These are phyloP conservation scores for Andrena dorsata DNA, from an alignment of 2,888 invertebrate species.

Conservation along the genomic window DNA sequence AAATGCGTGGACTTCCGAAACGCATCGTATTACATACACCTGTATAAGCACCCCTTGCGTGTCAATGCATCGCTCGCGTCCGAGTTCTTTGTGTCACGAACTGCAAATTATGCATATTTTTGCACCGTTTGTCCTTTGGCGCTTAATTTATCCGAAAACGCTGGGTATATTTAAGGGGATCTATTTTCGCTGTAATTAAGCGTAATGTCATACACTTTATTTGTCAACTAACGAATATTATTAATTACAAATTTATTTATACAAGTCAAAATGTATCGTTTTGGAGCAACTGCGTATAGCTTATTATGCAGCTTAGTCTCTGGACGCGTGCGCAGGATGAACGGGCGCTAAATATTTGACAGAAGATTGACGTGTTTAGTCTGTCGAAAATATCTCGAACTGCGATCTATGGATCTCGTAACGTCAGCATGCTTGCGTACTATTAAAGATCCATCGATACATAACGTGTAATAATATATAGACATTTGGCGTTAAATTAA, in stretches of 20 bases:
- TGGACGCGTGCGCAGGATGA: background rate
- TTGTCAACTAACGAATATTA: too few relatives aligned
- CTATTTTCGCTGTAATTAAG: background rate
- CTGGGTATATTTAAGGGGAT: background rate
- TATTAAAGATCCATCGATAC: background rate
- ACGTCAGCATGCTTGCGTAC: background rate
- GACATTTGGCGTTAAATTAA: background rate
- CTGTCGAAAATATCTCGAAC: conserved; percentile 26
- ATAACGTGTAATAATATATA: background rate
- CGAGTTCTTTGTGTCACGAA: conserved; percentile 6
- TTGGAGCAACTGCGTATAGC: background rate
- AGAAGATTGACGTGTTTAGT: conserved; percentile 33
- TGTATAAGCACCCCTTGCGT: conserved; percentile 38
- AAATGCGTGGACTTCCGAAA: conserved; percentile 66
- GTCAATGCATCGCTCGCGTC: conserved; percentile 42
- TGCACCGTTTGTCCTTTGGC: background rate
- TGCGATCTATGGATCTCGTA: conserved; percentile 18
- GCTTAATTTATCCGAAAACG: background rate
- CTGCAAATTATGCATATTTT: conserved; percentile 8
- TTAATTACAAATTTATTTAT: too few relatives aligned
- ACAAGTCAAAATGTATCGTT: background rate
- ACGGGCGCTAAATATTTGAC: conserved; percentile 12
- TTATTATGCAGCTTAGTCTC: background rate
- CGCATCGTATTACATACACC: conserved; percentile 70
- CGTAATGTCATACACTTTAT: too few relatives aligned